Conservation (phyloP, 2,113 vertebrate genomes). For the Butorides virescens region DNA sequence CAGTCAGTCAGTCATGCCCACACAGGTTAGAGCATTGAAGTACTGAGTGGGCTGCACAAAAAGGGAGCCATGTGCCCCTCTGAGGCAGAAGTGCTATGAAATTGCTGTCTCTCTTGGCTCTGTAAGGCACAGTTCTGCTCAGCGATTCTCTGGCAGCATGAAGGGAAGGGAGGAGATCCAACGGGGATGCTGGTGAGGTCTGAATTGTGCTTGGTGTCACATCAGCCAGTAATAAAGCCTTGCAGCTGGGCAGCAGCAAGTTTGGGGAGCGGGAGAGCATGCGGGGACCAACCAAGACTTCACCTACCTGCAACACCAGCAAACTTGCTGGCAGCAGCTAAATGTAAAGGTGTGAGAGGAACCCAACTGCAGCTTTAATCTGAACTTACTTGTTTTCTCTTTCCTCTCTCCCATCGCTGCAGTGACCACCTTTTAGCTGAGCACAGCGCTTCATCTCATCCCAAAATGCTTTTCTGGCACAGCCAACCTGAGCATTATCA, state of each 20-base stretch:
- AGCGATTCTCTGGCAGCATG: neutral
- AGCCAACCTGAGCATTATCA: slow-evolving; percentile 76
- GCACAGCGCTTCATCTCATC: slow-evolving; percentile 41
- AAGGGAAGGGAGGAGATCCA: neutral
- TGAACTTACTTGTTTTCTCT: slow-evolving; percentile 6
- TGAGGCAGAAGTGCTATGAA: neutral
- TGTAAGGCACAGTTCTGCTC: neutral
- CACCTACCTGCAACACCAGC: accelerated
- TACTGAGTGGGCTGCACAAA: neutral
- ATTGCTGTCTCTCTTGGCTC: neutral
- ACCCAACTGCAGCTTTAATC: neutral
- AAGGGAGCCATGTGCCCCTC: neutral
- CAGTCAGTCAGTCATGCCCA: too few species aligned
- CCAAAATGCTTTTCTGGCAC: slow-evolving; percentile 82
- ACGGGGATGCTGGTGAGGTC: neutral
- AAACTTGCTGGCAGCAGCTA: neutral
- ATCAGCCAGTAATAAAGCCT: neutral
- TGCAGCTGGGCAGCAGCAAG: neutral
- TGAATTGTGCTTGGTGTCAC: neutral
- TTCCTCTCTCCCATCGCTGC: neutral
- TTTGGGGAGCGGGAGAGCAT: neutral
- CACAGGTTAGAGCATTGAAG: neutral
- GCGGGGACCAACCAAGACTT: neutral
- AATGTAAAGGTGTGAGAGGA: neutral
- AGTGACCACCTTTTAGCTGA: slow-evolving; percentile 60